Evolutionary conservation across 2,888 invertebrate genomes (phyloP), one percentile per base, ranked within the genome.

Genomic region (Thereva nobilitata): DNA sequence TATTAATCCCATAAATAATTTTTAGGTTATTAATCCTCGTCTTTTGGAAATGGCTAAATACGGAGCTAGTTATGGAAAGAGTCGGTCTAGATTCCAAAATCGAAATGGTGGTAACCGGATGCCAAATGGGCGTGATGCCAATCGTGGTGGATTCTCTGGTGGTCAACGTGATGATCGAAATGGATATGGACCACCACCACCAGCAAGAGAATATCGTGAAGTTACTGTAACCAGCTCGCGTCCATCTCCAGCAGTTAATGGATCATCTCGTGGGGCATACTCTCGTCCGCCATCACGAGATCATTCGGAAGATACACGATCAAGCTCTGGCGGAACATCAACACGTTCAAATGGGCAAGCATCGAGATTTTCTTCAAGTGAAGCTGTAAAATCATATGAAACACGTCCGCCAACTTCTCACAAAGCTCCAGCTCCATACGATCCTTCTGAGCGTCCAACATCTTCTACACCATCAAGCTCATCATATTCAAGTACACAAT

Each of bases 21-120:
- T 56, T 67, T 59, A 81, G 81, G 90, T 90, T 53, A 91, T 97
- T 70, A 95, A 95, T 80, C 95, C 95, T 0, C 92, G 92, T 77
- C 82, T 97, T 55, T 83, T 89, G 78, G 92, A 92, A 75, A 83
- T 93, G 80, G 89, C 90, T 6, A 76, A 78, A 35, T 75, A 75
- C 67, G 73, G 75, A 6, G 67, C 69, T 5, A 75, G 76, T 53
- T 77, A 75, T 50, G 68, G 70, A 50, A 78, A 77, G 67, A 77
- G 77, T 70, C 71, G 72, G 4, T 69, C 70, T 34, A 70, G 73
- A 41, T 67, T 69, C 38, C 70, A 72, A 52, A 71, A 69, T 44
- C 71, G 71, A 42, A 70, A 70, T 47, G 66, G 67, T 4, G 68
- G 68, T 9, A 68, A 64, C 38, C 67, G 70, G 9, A 70, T 69